Conservation (phyloP, 2,113 vertebrate genomes). For the Litocranius walleri region DNA sequence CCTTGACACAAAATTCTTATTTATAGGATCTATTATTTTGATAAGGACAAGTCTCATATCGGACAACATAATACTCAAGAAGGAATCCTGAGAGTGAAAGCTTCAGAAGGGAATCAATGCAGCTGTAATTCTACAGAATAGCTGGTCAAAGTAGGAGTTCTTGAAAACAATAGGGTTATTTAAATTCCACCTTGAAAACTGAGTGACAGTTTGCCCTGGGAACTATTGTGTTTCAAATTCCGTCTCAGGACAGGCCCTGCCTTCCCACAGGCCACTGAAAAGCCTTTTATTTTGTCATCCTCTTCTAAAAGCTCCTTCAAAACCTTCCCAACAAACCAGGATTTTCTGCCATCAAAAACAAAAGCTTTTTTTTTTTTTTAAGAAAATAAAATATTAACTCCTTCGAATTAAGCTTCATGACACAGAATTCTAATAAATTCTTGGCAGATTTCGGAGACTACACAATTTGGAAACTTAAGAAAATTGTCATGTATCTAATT, state of each 20-base stretch:
- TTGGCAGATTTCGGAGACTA: not conserved
- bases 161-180: constrained; percentile 80
- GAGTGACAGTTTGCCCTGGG: constrained; percentile 75
- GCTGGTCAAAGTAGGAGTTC: constrained; percentile 40
- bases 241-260: constrained; percentile 68
- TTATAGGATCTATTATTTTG: not conserved
- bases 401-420: not conserved
- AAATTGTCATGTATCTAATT: not conserved
- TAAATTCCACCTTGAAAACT: constrained; percentile 79
- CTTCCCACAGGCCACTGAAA: constrained; percentile 66
- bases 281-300: constrained; percentile 47
- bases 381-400: constrained; percentile 44
- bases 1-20: not conserved
- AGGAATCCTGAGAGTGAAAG: constrained; percentile 76
- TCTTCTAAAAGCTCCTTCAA: constrained; percentile 47
- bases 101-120: constrained; percentile 77
- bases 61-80: constrained; percentile 73
- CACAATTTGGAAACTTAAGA: not conserved
- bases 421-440: not conserved
- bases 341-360: constrained; percentile 54
- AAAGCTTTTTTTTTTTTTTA: constrained; percentile 14
- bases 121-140: constrained; percentile 75
- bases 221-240: constrained; percentile 78
- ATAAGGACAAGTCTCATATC: constrained; percentile 71
- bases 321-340: constrained; percentile 36